Base-by-base conservation (phyloP, 2,113 vertebrate genomes). In the Otolemur garnettii region DNA sequence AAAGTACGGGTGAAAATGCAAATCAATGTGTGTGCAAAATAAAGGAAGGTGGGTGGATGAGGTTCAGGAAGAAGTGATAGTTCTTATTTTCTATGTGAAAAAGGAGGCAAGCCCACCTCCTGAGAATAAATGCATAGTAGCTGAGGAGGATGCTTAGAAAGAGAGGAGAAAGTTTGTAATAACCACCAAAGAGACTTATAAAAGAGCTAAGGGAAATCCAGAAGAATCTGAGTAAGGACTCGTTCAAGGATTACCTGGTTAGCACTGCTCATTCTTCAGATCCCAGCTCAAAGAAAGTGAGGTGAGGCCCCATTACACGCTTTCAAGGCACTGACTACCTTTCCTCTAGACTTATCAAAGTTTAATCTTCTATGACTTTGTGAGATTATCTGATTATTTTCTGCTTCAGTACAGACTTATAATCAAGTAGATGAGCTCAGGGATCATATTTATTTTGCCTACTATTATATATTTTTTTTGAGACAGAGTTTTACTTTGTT, bases 41-140 rank as follows among this genome's bases (percentile, higher is more conserved):
- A 55, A 0, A 14, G 21, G 28, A 28, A 90, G 14, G 82, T 75
- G 8, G 21, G 38, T 75, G n/a, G 7, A 84, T 68, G 18, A 81
- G 30, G 7, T 82, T 80, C 24, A 66, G 38, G 7, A 8, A 83
- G 24, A 60, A 8, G 22, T 38, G 18, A 35, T 66, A 24, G 26
- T 26, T 83, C 68, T 69, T 87, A 83, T 55, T 62, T 93, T 87
- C 50, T 57, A 21, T 69, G 64, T 87, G 35, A 94, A 90, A 71
- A 24, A 88, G 13, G 18, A n/a, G 26, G 11, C 30, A 87, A 84
- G 77, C 26, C 13, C 1, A 84, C 17, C 30, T 95, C 66, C 18
- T 33, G 38, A 90, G 33, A 87, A 38, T 53, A 85, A 87, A 96
- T 90, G n/a, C n/a, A 17, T 78, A 79, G 22, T 26, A 87, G 50